These are phyloP conservation scores for Punctoribates punctum DNA, from an alignment of 2,888 invertebrate species.

Conservation along the genomic window DNA sequence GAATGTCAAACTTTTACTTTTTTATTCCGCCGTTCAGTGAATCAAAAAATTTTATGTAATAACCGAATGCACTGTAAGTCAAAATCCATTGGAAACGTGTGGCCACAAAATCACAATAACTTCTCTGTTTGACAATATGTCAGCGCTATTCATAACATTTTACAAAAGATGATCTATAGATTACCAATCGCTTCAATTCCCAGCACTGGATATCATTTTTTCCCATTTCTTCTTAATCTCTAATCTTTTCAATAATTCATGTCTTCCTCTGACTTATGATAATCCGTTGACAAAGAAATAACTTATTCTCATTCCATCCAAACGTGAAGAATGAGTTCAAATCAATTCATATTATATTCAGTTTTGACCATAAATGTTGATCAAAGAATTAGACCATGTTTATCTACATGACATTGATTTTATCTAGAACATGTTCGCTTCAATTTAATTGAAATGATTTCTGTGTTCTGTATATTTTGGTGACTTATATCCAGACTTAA, in stretches of 20 bases:
- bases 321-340: neutral
- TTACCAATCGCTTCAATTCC: neutral
- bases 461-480: too few species aligned
- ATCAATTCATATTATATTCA: neutral
- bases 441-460: too few species aligned
- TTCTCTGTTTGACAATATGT: slow-evolving; percentile 38
- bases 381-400: neutral
- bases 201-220: neutral
- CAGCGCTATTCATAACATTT: neutral
- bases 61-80: slow-evolving; percentile 24
- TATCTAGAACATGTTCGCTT: too few species aligned
- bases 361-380: neutral
- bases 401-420: neutral
- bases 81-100: slow-evolving; percentile 22
- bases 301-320: neutral
- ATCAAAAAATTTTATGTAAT: slow-evolving; percentile 20
- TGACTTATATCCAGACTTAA: too few species aligned
- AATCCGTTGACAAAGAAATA: neutral
- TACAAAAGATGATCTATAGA: slow-evolving; percentile 24
- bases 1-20: slow-evolving; percentile 31
- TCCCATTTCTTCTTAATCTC: slow-evolving; percentile 6
- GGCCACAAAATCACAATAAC: slow-evolving; percentile 38
- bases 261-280: slow-evolving; percentile 4
- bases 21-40: slow-evolving; percentile 1
- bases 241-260: slow-evolving; percentile 36